phyloP scores from a whole-genome alignment of 2,797 vertebrate genomes.

The Pitangus sulphuratus region DNA sequence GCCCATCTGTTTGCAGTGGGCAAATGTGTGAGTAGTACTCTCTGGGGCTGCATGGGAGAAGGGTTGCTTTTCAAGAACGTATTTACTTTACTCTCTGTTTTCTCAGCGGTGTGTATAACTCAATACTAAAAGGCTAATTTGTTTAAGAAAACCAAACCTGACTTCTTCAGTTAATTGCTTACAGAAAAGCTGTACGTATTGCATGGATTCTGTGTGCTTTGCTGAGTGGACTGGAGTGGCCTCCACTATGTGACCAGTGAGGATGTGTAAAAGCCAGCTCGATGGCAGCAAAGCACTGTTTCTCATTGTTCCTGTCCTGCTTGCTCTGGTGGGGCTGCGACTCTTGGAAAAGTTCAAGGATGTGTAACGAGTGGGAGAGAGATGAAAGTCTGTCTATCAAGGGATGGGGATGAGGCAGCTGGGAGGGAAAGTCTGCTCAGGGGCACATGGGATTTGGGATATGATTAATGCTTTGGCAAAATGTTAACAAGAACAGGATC shows the following conservation, averaged over 20 bases:
- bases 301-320: neutral
- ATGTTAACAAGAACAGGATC: neutral
- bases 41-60: constrained; percentile 58
- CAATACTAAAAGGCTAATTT: constrained; percentile 70
- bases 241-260: accelerated
- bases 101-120: constrained; percentile 67
- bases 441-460: neutral
- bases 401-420: constrained; percentile 32
- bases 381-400: constrained; percentile 31
- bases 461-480: constrained; percentile 48
- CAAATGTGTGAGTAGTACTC: constrained; percentile 60
- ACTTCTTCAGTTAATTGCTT: constrained; percentile 70
- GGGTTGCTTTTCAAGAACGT: constrained; percentile 56
- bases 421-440: neutral
- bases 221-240: constrained; percentile 24
- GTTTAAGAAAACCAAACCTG: constrained; percentile 69
- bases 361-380: neutral
- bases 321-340: neutral
- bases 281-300: neutral
- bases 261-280: neutral
- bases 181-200: constrained; percentile 55
- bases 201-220: constrained; percentile 35
- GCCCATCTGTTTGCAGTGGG: constrained; percentile 69
- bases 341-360: neutral
- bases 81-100: constrained; percentile 71